Base-by-base conservation (phyloP, 2,113 vertebrate species). In the Chitala chitala region DNA sequence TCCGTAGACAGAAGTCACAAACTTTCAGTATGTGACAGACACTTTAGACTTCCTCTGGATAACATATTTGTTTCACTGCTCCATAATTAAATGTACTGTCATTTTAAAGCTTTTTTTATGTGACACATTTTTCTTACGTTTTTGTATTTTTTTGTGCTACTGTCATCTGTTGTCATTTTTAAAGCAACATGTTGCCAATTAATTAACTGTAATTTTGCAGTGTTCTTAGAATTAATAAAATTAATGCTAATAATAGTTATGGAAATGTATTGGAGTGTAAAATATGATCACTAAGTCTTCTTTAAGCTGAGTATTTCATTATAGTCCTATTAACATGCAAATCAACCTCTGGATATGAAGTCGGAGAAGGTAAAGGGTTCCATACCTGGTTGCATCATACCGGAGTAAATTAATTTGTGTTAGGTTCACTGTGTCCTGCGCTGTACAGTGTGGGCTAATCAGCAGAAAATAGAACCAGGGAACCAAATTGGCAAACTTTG, bases 381-480 rank as follows among this genome's bases (percentile, higher is more conserved):
- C 38, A 29, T 74, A 80, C 65, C 73, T 79, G 74, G 36, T 31
- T 55, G 31, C 64, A 2, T 4, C 71, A 44, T 46, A 10, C 51
- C 71, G 44, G 69, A 10, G 38, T 33, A 69, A 76, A 73, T 70
- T 40, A 66, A 64, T 66, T 44, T 55, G 38, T 42, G 31, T 36
- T 7, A 29, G 58, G 40, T 42, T 40, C 40, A 63, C 44, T 10
- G 55, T 36, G 66, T 22, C 56, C 44, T 22, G 22, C 29, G 29
- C 20, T 82, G 76, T 86, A 82, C 79, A 80, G 80, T 63, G 33
- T 74, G 73, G 76, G 83, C 82, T 86, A 83, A 90, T 89, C 80
- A 86, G 68, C 80, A 61, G 78, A 73, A 85, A 89, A 88, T 83
- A 80, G 83, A 89, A 82, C 71, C 77, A 71, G 81, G 82, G 81